phyloP scores from a whole-genome alignment of 2,888 invertebrate genomes.

The Leptinotarsa juncta region DNA sequence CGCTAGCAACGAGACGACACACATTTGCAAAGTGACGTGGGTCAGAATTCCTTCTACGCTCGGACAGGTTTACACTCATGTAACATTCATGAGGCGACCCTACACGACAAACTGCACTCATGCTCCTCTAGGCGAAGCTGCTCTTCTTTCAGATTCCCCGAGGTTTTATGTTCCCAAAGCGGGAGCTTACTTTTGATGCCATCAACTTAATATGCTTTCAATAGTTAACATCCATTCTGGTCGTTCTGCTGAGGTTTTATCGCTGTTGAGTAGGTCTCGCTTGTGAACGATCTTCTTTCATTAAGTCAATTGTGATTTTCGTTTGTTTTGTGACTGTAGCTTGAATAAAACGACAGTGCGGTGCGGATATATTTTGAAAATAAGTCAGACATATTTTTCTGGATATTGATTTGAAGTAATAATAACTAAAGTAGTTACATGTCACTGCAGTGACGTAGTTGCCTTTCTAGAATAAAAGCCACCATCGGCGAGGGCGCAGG shows the following conservation, averaged over 20 bases:
- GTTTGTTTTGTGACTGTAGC: not conserved
- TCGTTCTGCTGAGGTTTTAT: slow-evolving; percentile 28
- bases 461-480: too few relatives aligned
- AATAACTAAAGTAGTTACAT: too few relatives aligned
- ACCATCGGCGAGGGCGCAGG: too few relatives aligned
- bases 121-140: slow-evolving; percentile 33
- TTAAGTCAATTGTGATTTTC: slow-evolving; percentile 17
- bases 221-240: slow-evolving; percentile 24
- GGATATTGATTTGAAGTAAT: too few relatives aligned
- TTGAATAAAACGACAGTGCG: not conserved
- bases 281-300: slow-evolving; percentile 26
- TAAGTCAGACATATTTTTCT: too few relatives aligned
- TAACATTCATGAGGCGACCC: slow-evolving; percentile 55
- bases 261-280: slow-evolving; percentile 7
- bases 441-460: too few relatives aligned
- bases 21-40: slow-evolving; percentile 42
- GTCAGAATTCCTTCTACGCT: slow-evolving; percentile 41
- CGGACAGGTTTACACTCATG: slow-evolving; percentile 54
- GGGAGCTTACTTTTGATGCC: slow-evolving; percentile 27
- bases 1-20: slow-evolving; percentile 31
- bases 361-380: too few relatives aligned
- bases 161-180: slow-evolving; percentile 40
- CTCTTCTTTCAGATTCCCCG: slow-evolving; percentile 28
- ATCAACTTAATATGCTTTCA: slow-evolving; percentile 43
- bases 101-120: slow-evolving; percentile 51